Evolutionary conservation across 2,797 vertebrate species (phyloP).

Genomic region (Sebastes oblongus): DNA sequence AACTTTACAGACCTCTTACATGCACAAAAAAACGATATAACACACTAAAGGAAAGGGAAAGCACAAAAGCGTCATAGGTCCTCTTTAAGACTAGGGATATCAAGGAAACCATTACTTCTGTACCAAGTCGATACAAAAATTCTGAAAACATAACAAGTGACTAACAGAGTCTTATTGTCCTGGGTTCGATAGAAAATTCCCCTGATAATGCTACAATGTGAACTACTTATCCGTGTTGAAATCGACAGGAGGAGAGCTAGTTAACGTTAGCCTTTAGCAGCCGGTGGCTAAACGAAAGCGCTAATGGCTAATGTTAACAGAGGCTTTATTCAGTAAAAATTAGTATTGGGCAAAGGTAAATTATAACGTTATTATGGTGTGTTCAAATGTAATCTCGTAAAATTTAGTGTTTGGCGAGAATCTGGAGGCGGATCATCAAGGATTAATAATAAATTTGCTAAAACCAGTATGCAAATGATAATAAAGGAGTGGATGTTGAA

Average conservation of each 20-base stretch:
- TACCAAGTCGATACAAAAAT: background rate
- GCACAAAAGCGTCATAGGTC: too few species aligned
- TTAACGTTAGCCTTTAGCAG: background rate
- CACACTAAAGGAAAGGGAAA: too few species aligned
- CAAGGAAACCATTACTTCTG: rapidly evolving
- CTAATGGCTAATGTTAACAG: background rate
- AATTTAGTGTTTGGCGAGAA: background rate
- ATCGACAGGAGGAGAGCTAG: background rate
- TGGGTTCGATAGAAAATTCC: too few species aligned
- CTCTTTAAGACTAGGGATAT: background rate
- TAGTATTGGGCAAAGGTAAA: background rate
- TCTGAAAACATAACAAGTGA: background rate
- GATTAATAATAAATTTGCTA: background rate
- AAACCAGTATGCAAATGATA: rapidly evolving
- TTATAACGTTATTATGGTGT: background rate
- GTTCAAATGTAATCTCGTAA: background rate
- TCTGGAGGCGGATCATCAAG: rapidly evolving
- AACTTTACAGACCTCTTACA: too few species aligned
- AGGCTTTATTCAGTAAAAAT: background rate
- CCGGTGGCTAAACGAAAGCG: background rate
- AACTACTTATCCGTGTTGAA: background rate
- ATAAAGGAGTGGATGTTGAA: background rate
- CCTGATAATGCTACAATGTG: background rate
- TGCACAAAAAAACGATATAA: too few species aligned
- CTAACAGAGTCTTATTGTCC: background rate